A percentile compares a stretch with the other conserved stretches of the same genome.
Evolutionary conservation across 2,113 vertebrate genomes (phyloP).

Genomic region (Taxidea taxus): DNA sequence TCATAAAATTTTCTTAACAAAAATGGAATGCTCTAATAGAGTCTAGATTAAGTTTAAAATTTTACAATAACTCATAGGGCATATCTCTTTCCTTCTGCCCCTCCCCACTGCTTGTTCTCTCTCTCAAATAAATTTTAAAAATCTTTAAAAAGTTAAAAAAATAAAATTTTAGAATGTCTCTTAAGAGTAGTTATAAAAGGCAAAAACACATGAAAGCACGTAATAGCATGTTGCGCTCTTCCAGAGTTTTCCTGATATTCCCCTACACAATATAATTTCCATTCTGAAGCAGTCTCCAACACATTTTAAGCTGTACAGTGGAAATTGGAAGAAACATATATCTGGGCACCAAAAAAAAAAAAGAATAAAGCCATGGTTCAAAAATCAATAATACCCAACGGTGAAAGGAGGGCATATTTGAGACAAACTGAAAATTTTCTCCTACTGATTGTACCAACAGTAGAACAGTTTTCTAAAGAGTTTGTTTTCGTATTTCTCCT

Average conservation of each 20-base stretch:
- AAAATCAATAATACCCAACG: neutral
- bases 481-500: constrained; percentile 10
- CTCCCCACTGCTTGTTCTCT: neutral
- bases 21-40: constrained; percentile 32
- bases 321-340: neutral
- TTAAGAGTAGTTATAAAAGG: neutral
- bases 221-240: neutral
- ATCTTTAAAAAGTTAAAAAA: neutral
- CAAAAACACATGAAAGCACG: neutral
- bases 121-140: neutral
- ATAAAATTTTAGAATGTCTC: constrained; percentile 1
- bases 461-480: neutral
- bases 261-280: neutral
- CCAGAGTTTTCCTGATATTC: neutral
- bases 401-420: neutral
- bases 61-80: neutral
- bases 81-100: neutral
- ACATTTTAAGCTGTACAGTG: neutral
- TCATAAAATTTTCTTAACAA: constrained; percentile 21
- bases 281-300: neutral
- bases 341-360: neutral
- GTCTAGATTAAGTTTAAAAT: neutral
- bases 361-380: neutral
- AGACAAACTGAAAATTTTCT: constrained; percentile 11
- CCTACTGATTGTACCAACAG: neutral